phyloP scores from a whole-genome alignment of 2,888 invertebrate species.

The Stenurella melanura region DNA sequence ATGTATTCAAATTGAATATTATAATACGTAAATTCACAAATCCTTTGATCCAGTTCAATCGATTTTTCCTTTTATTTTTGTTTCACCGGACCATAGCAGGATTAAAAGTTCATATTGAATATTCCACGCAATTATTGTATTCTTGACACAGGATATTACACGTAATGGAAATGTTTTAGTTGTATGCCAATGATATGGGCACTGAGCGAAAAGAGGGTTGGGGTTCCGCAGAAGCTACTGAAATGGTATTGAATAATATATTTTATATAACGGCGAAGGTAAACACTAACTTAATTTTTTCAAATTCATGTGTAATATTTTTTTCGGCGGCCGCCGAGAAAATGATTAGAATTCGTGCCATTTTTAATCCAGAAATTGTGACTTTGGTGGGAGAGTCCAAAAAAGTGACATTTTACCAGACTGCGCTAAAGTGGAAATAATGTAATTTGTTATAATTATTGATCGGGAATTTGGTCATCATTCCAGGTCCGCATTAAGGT shows the following conservation, averaged over 20 bases:
- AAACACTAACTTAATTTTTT: conserved; percentile 49
- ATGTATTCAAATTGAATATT: conserved; percentile 13
- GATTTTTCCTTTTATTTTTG: conserved; percentile 8
- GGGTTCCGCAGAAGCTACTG: conserved; percentile 99
- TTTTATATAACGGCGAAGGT: conserved; percentile 98
- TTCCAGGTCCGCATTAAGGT: no score
- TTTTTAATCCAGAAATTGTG: no score
- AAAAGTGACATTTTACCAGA: no score
- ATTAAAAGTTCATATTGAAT: conserved; percentile 4
- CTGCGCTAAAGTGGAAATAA: no score
- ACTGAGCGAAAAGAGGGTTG: conserved; percentile 89
- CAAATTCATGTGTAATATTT: neutral
- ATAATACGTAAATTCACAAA: conserved; percentile 1
- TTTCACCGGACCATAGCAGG: neutral
- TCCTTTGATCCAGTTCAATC: neutral
- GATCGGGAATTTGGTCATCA: no score
- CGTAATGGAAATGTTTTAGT: conserved; percentile 65
- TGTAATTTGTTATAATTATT: no score
- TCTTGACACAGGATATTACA: conserved; percentile 8
- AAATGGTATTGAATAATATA: conserved; percentile 99
- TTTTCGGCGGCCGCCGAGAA: no score
- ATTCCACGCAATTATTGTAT: neutral
- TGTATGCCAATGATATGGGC: conserved; percentile 77
- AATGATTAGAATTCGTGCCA: no score
- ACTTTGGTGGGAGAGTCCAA: no score